phyloP scores from a whole-genome alignment of 2,888 invertebrate species.

The Merodon equestris region DNA sequence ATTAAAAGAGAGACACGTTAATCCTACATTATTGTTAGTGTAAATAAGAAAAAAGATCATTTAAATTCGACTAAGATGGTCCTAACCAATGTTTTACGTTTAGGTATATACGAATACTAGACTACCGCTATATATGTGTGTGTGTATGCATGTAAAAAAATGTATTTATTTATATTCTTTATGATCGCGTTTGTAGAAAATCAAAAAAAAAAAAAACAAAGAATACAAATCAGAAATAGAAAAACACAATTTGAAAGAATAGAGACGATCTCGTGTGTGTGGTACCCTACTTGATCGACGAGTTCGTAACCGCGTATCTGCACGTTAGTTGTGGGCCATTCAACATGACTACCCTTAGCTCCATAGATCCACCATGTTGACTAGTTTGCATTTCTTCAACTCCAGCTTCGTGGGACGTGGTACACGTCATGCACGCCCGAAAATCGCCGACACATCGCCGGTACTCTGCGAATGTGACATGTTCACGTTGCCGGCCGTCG shows the following conservation, averaged over 20 bases:
- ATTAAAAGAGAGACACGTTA: neutral
- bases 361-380: constrained; percentile 79
- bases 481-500: constrained; percentile 71
- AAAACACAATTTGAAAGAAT: too few species aligned
- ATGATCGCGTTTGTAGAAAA: neutral
- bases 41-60: constrained; percentile 2
- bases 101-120: constrained; percentile 34
- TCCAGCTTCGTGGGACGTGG: constrained; percentile 77
- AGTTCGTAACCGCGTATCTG: constrained; percentile 9
- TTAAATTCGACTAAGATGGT: constrained; percentile 62
- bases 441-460: constrained; percentile 83
- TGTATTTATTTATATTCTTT: constrained; percentile 27
- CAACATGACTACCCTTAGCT: constrained; percentile 77
- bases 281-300: too few species aligned
- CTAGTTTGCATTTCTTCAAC: constrained; percentile 79
- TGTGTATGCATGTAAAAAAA: constrained; percentile 47
- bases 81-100: constrained; percentile 12
- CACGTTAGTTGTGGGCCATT: constrained; percentile 60
- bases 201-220: too few species aligned
- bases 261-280: too few species aligned
- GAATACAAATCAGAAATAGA: too few species aligned
- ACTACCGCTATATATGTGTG: neutral
- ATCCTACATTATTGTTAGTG: neutral
- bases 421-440: constrained; percentile 83
- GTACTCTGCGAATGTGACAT: constrained; percentile 84